A percentile compares a stretch with the other conserved stretches of the same genome.
Evolutionary conservation across 2,888 invertebrate genomes (phyloP).

Genomic region (Eucriotettix oculatus): DNA sequence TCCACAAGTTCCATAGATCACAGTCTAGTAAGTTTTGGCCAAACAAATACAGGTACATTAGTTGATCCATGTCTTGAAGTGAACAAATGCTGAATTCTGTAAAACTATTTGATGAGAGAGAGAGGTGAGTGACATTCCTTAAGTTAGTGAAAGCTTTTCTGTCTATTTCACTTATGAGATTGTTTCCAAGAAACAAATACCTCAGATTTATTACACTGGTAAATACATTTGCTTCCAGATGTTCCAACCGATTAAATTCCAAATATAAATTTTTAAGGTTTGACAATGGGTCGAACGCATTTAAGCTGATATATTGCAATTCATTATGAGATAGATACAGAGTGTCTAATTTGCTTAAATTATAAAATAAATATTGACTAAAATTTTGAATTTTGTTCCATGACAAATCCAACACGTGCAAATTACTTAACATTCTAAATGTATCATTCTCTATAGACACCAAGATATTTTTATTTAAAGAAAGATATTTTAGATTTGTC

Average conservation of each 20-base stretch:
- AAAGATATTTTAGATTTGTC: background rate
- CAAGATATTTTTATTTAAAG: background rate
- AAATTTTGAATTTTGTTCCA: constrained; percentile 3
- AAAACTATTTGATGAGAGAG: background rate
- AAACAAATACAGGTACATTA: background rate
- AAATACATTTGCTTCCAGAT: background rate
- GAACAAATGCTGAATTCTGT: background rate
- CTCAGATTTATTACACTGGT: background rate
- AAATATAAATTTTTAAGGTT: constrained; percentile 1
- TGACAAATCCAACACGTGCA: constrained; percentile 4
- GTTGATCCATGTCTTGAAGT: background rate
- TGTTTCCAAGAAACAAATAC: background rate
- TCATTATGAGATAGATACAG: constrained; percentile 4
- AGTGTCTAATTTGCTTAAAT: background rate
- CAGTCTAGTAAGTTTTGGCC: background rate
- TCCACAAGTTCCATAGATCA: constrained; percentile 2
- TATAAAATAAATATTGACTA: constrained; percentile 1
- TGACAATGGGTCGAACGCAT: background rate
- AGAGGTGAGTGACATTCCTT: background rate
- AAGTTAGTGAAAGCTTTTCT: background rate
- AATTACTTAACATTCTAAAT: background rate
- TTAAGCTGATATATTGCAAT: background rate
- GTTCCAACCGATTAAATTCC: background rate
- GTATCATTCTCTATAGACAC: background rate
- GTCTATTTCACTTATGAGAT: background rate